These are phyloP conservation scores for Drosophila tsacasi DNA, from an alignment of 1,140 invertebrate species.

Conservation along the genomic window DNA sequence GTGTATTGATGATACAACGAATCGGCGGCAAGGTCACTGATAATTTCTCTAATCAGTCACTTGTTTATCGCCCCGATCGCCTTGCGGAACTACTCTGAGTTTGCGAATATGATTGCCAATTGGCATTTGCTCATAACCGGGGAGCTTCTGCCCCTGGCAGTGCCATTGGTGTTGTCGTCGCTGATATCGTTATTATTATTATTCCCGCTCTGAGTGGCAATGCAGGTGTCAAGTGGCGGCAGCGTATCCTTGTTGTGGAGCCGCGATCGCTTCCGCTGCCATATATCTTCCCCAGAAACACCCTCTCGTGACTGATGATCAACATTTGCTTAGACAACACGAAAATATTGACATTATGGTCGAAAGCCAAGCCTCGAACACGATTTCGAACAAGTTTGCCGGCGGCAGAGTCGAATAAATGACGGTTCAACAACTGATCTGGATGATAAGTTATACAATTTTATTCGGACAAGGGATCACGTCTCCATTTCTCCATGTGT, in stretches of 20 bases:
- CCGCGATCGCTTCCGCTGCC: conserved; percentile 60
- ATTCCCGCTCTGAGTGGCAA: conserved; percentile 32
- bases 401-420: background rate
- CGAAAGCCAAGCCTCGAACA: background rate
- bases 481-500: conserved; percentile 51
- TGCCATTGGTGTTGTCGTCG: conserved; percentile 44
- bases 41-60: conserved; percentile 75
- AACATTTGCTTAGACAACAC: conserved; percentile 39
- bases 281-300: conserved; percentile 61
- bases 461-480: conserved; percentile 28
- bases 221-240: conserved; percentile 47
- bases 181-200: conserved; percentile 22
- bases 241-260: conserved; percentile 53
- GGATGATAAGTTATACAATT: conserved; percentile 32
- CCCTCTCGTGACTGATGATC: conserved; percentile 29
- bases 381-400: conserved; percentile 7
- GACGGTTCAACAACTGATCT: conserved; percentile 32
- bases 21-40: conserved; percentile 58
- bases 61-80: conserved; percentile 56
- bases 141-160: conserved; percentile 32
- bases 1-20: conserved; percentile 43
- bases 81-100: conserved; percentile 66
- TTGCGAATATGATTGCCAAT: conserved; percentile 44
- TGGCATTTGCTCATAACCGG: conserved; percentile 65
- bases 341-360: conserved; percentile 29